A percentile compares a stretch with the other conserved stretches of the same genome.
phyloP scores from a whole-genome alignment of 2,888 invertebrate species.

The Diaprepes abbreviatus region DNA sequence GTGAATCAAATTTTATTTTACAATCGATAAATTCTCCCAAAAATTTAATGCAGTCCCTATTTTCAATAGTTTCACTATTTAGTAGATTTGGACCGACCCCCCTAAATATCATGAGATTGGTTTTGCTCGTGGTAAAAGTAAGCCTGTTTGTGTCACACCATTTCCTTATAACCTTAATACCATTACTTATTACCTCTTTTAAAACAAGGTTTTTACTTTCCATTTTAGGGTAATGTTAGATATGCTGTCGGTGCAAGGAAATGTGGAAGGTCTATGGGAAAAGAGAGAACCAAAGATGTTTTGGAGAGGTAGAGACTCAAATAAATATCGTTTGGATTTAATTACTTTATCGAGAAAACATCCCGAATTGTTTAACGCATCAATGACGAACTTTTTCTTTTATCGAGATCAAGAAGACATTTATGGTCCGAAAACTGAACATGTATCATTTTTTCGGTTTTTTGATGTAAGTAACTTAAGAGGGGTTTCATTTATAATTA shows the following conservation, averaged over 20 bases:
- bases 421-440: slow-evolving; percentile 88
- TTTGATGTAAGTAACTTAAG: slow-evolving; percentile 83
- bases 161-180: too few species aligned
- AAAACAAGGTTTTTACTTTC: too few species aligned
- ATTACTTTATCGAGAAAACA: slow-evolving; percentile 81
- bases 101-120: too few species aligned
- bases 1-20: too few species aligned
- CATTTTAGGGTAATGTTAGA: slow-evolving; percentile 82
- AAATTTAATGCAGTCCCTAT: too few species aligned
- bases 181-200: too few species aligned
- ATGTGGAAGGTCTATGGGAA: slow-evolving; percentile 79
- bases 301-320: slow-evolving; percentile 94
- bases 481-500: too few species aligned
- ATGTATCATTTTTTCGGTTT: slow-evolving; percentile 92
- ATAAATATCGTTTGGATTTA: slow-evolving; percentile 85
- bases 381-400: slow-evolving; percentile 96
- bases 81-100: too few species aligned
- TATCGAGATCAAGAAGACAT: slow-evolving; percentile 85
- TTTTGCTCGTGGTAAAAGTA: too few species aligned
- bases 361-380: slow-evolving; percentile 89
- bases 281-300: slow-evolving; percentile 82
- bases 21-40: too few species aligned
- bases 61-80: too few species aligned
- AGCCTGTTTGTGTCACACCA: too few species aligned
- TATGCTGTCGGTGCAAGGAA: slow-evolving; percentile 90